Evolutionary conservation across 1,140 invertebrate genomes (phyloP).

Genomic region (Saxidomus purpurata): DNA sequence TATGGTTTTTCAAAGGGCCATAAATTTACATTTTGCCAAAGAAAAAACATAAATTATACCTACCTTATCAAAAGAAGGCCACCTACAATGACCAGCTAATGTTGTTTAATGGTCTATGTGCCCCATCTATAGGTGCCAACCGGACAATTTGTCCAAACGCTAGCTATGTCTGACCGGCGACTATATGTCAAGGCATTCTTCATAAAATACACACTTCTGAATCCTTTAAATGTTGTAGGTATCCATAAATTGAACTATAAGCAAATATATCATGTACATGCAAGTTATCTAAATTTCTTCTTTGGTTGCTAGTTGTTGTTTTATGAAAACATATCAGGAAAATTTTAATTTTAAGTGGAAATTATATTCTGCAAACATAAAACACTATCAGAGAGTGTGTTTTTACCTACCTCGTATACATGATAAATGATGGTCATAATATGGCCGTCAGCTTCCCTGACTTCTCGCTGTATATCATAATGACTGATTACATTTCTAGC

Average conservation of each 20-base stretch:
- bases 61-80: neutral
- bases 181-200: neutral
- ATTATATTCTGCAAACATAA: too few species aligned
- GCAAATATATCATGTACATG: too few species aligned
- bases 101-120: neutral
- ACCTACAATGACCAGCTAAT: neutral
- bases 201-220: neutral
- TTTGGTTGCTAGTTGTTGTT: too few species aligned
- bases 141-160: neutral
- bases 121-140: neutral
- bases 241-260: too few species aligned
- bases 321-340: too few species aligned
- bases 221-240: too few species aligned
- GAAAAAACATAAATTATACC: too few species aligned
- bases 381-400: too few species aligned
- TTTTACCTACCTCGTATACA: neutral
- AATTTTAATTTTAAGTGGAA: too few species aligned
- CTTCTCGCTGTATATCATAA: neutral
- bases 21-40: too few species aligned
- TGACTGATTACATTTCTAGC: neutral
- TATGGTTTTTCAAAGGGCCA: too few species aligned
- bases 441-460: neutral
- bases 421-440: constrained; percentile 7
- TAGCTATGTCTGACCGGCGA: neutral
- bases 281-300: too few species aligned